phyloP scores from a whole-genome alignment of 2,888 invertebrate species.

The Antheraea assamensis region DNA sequence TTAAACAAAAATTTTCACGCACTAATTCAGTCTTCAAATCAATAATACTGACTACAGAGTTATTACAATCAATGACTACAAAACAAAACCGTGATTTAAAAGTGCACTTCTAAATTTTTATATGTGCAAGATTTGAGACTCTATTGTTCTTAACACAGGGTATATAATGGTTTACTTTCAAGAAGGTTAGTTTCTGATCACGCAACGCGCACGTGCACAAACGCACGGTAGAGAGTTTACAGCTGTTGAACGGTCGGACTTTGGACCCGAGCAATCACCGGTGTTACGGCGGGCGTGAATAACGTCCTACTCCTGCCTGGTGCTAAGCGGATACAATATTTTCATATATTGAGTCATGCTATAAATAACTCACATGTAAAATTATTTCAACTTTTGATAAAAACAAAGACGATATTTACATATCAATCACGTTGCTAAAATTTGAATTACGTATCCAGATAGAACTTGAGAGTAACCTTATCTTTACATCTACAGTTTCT shows the following conservation, averaged over 20 bases:
- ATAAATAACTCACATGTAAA: conserved; percentile 6
- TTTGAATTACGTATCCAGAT: not conserved
- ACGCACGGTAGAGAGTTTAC: conserved; percentile 64
- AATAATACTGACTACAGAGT: conserved; percentile 15
- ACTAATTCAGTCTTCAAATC: conserved; percentile 17
- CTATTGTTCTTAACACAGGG: conserved; percentile 27
- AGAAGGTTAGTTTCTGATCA: conserved; percentile 46
- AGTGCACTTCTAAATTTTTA: conserved; percentile 26
- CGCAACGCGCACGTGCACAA: conserved; percentile 61
- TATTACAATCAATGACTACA: conserved; percentile 19
- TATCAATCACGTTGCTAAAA: not conserved
- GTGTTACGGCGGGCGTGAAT: conserved; percentile 57
- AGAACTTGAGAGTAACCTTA: not conserved
- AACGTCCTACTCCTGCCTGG: conserved; percentile 40
- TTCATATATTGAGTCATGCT: conserved; percentile 37
- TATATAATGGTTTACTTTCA: conserved; percentile 31
- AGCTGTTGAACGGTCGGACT: conserved; percentile 70
- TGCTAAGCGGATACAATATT: conserved; percentile 45
- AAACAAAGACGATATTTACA: not conserved
- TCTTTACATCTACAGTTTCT: not conserved
- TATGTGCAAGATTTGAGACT: conserved; percentile 17
- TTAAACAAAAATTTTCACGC: not conserved
- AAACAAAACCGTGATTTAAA: conserved; percentile 29
- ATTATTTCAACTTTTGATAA: no score
- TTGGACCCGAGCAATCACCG: conserved; percentile 76